A percentile compares a stretch with the other conserved stretches of the same genome.
Conservation (phyloP, 37 sponge, comb jelly and placozoan genomes). For the Geodia barretti region DNA sequence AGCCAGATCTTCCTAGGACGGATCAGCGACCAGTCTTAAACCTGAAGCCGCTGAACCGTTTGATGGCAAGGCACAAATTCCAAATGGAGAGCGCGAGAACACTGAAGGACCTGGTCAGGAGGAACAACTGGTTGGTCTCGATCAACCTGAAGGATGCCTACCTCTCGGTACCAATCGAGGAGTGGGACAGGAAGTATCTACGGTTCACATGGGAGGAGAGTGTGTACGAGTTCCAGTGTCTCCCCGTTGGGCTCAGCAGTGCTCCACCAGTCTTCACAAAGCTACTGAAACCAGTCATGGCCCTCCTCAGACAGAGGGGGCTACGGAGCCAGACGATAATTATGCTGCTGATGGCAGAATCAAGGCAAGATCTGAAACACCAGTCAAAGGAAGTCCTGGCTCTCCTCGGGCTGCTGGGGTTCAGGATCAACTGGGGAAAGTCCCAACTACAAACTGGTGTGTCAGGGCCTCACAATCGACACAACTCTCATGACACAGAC, state of each 20-base stretch:
- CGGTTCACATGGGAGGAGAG: constrained; percentile 27
- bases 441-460: constrained; percentile 2
- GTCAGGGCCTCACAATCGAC: constrained; percentile 33
- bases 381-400: neutral
- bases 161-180: neutral
- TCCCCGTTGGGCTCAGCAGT: constrained; percentile 51
- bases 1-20: too few relatives aligned
- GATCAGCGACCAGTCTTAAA: constrained; percentile 29
- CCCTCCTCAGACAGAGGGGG: constrained; percentile 23
- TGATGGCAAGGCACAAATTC: constrained; percentile 13
- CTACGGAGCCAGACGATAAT: constrained; percentile 21
- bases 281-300: constrained; percentile 45
- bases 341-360: constrained; percentile 39
- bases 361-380: constrained; percentile 20
- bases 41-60: constrained; percentile 14
- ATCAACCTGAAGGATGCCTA: constrained; percentile 62
- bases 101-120: constrained; percentile 15
- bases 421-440: constrained; percentile 45
- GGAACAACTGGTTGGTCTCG: constrained; percentile 36
- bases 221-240: constrained; percentile 30
- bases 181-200: constrained; percentile 22
- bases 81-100: constrained; percentile 35
- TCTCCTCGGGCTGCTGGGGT: constrained; percentile 24
- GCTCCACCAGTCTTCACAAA: constrained; percentile 39
- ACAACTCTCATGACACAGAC: constrained; percentile 14